These are phyloP conservation scores for Trachops cirrhosus DNA, from an alignment of 2,797 vertebrate species.

Conservation along the genomic window DNA sequence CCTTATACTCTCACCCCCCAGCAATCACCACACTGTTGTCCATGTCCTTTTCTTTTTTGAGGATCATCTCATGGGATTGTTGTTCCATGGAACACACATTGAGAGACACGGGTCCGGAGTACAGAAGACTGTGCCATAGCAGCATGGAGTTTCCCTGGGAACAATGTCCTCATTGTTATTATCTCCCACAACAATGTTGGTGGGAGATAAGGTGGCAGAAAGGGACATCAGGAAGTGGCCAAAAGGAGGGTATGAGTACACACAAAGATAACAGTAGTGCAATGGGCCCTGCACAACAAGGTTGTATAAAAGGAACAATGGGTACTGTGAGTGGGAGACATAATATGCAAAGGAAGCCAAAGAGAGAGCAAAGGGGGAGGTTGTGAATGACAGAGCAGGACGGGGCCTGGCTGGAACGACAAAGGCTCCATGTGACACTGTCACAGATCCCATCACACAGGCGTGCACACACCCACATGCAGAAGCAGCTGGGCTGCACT, in stretches of 20 bases:
- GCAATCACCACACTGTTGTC: not conserved
- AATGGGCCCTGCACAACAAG: not conserved
- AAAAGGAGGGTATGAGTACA: not conserved
- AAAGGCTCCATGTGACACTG: not conserved
- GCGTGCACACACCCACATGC: not conserved
- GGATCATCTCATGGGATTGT: not conserved
- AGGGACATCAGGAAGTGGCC: not conserved
- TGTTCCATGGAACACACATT: not conserved
- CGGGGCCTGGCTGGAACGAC: not conserved
- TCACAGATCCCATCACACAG: not conserved
- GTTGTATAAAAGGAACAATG: not conserved
- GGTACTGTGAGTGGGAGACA: not conserved
- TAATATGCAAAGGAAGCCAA: not conserved
- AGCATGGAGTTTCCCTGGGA: not conserved
- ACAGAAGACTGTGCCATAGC: not conserved
- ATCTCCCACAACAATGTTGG: not conserved
- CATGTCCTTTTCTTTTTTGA: not conserved
- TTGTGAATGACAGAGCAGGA: not conserved
- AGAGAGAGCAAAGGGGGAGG: not conserved
- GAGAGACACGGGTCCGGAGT: not conserved
- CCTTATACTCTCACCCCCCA: not conserved
- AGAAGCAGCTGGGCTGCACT: not conserved
- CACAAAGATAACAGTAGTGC: not conserved
- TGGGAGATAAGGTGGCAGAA: not conserved
- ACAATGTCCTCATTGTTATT: not conserved